Conservation (phyloP, 2,113 vertebrate species). For the Saimiri boliviensis region DNA sequence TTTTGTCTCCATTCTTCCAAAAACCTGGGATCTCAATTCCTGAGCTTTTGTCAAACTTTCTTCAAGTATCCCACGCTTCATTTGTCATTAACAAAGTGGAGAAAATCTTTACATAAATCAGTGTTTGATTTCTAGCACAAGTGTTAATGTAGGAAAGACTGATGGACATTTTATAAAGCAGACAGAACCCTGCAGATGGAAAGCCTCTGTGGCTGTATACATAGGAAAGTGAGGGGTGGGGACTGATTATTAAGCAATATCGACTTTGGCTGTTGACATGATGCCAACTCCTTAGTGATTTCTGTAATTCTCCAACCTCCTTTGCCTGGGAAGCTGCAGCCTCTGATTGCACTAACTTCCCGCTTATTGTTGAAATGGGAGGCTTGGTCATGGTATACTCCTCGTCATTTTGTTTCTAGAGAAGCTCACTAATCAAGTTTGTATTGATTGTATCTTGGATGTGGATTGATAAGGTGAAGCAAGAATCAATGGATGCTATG, state of each 20-base stretch:
- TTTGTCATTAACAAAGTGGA: background rate
- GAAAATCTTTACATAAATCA: background rate
- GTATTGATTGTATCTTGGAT: background rate
- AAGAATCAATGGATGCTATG: background rate
- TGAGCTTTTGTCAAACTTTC: background rate
- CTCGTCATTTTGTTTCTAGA: background rate
- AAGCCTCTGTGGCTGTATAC: background rate
- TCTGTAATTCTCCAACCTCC: background rate
- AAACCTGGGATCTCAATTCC: background rate
- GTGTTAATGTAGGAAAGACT: background rate
- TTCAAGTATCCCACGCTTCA: background rate
- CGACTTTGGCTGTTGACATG: background rate
- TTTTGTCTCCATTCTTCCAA: background rate
- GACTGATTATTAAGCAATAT: background rate
- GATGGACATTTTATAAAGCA: background rate
- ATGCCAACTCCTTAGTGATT: background rate
- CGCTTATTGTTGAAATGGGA: background rate
- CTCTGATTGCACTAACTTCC: background rate
- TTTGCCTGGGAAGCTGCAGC: background rate
- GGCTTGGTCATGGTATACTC: background rate
- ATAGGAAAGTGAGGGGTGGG: background rate
- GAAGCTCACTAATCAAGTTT: background rate
- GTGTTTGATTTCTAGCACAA: background rate
- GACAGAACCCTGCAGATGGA: background rate
- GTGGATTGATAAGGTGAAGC: background rate